Base-by-base conservation (phyloP, 2,888 invertebrate genomes). In the Mesodorylaimus sp. region DNA sequence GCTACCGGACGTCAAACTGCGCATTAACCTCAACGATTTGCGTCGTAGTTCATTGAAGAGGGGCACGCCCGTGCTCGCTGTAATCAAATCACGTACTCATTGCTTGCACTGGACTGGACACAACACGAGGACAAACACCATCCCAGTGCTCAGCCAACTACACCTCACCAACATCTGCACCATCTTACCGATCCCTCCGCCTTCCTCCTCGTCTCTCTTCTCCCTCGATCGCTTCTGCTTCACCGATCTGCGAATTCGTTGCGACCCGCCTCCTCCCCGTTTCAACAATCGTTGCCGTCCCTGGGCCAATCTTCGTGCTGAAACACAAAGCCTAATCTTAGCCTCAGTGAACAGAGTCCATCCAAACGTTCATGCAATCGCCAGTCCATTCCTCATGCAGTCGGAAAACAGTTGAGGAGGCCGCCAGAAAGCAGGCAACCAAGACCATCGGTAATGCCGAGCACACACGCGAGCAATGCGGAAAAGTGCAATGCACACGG, bases 281-380 rank as follows among this genome's bases (percentile, higher is more conserved):
- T 64, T 64, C 48, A 65, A 47, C 39, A 65, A 54, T 39, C 63
- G 53, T 47, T 65, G 63, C 38, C 64, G 53, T 16, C 64, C 64
- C 23, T 61, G 60, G 1, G 64, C 61, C 44, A 64, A 53, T 25
- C 65, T 53, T 24, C 64, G 57, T 3, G 58, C 64, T 55, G 51
- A 55, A 56, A 54, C 36, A 19, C n/a, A n/a, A n/a, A n/a, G n/a
- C n/a, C n/a, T n/a, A n/a, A n/a, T n/a, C n/a, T n/a, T n/a, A n/a
- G n/a, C n/a, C n/a, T n/a, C n/a, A n/a, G n/a, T n/a, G n/a, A n/a
- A n/a, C n/a, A n/a, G n/a, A n/a, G n/a, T n/a, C n/a, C n/a, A n/a
- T n/a, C n/a, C n/a, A n/a, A n/a, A n/a, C n/a, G n/a, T n/a, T n/a
- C n/a, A n/a, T n/a, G n/a, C n/a, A n/a, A n/a, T n/a, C n/a, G n/a